Conservation (phyloP, 2,888 invertebrate genomes). For the Elysia crispata region DNA sequence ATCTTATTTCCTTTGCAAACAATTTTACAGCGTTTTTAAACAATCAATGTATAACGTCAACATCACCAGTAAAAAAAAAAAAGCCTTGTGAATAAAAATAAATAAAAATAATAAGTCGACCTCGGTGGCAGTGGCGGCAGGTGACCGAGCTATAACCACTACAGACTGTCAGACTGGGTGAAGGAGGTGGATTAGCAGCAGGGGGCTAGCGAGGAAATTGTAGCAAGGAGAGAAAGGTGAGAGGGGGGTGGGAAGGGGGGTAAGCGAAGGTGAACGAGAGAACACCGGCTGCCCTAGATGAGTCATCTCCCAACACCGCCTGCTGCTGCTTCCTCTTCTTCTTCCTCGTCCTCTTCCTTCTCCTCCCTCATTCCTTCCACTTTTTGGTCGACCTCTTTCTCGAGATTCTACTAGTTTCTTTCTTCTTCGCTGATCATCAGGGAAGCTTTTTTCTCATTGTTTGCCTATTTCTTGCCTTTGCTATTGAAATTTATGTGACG, state of each 20-base stretch:
- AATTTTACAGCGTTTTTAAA: too few relatives aligned
- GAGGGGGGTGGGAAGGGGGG: background rate
- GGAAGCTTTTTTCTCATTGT: too few relatives aligned
- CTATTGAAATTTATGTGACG: too few relatives aligned
- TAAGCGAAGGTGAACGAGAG: background rate
- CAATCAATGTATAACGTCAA: too few relatives aligned
- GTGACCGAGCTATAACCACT: background rate
- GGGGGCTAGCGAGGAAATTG: background rate
- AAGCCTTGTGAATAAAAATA: too few relatives aligned
- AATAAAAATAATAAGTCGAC: background rate
- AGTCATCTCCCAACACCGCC: constrained; percentile 13
- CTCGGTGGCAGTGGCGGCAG: background rate
- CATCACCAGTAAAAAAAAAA: too few relatives aligned
- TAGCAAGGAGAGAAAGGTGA: too few relatives aligned
- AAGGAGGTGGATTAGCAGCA: background rate
- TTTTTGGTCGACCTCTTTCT: background rate
- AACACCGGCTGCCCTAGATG: background rate
- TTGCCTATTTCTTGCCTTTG: too few relatives aligned
- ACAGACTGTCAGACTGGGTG: background rate
- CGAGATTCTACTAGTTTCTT: background rate
- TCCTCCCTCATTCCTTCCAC: background rate
- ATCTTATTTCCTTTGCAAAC: too few relatives aligned
- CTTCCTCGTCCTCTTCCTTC: background rate
- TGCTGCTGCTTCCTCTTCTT: background rate
- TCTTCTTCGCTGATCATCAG: too few relatives aligned